Evolutionary conservation across 2,888 invertebrate species (phyloP), one percentile per base, ranked within the genome.

Genomic region (Tortricodes alternella): DNA sequence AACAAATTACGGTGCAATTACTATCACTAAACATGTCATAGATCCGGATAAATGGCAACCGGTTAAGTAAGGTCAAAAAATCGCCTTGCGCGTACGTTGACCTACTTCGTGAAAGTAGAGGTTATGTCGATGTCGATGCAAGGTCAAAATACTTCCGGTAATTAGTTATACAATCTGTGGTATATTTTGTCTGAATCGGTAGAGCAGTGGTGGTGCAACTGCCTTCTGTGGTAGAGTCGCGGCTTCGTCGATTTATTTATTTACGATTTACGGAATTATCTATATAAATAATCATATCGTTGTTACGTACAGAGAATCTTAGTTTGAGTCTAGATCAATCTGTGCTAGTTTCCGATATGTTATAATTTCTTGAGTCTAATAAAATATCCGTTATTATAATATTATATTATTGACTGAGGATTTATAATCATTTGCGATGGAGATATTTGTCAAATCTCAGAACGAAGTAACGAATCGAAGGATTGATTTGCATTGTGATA

Each of bases 1-100:
- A 34, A 34, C 21, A 46, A 46, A 34, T 21, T 11, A 46, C 34
- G 9, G 24, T 46, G 46, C 35, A 24, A 48, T 24, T 24, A 5
- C 7, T 24, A 34, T 13, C 11, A 18, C 46, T 41, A 24, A n/a
- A n/a, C 16, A 29, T 3, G 23, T 21, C n/a, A 5, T 6, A 11
- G 27, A 29, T 29, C 18, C 44, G 44, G 16, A 44, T 44, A 16
- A 44, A n/a, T 11, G 29, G 11, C 9, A 41, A 55, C 55, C 18
- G 35, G 46, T 48, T 11, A 15, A 0, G 16, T 48, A 24, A 48
- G 46, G 46, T 48, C 37, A 48, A 19, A 21, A 34, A 18, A 11
- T 52, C 21, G 62, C 76, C 76, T 75, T 75, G 70, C 65, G 65
- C 66, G 68, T 69, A 64, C 67, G 62, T 68, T 73, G 67, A 74